These are phyloP conservation scores for Lochmaea capreae DNA, from an alignment of 2,888 invertebrate species.

Conservation along the genomic window DNA sequence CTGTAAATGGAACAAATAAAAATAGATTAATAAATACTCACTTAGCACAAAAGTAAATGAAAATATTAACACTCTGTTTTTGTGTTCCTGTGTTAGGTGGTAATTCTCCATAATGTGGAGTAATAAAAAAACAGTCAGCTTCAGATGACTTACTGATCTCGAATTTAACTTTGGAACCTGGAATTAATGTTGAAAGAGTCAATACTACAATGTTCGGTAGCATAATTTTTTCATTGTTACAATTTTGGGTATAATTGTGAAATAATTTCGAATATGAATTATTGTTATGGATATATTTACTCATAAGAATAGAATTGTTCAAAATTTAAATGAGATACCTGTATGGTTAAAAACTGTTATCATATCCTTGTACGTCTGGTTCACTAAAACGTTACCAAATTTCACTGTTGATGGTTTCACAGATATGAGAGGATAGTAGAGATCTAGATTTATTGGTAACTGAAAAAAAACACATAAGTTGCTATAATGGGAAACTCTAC, in stretches of 20 bases:
- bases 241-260: too few relatives aligned
- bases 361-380: conserved; percentile 47
- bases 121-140: conserved; percentile 46
- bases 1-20: too few relatives aligned
- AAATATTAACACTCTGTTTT: conserved; percentile 49
- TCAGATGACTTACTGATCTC: conserved; percentile 50
- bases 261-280: too few relatives aligned
- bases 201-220: not conserved
- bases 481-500: not conserved
- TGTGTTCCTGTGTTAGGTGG: conserved; percentile 49
- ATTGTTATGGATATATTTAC: too few relatives aligned
- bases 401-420: conserved; percentile 49
- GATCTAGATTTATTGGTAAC: conserved; percentile 47
- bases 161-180: conserved; percentile 48
- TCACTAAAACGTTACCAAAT: conserved; percentile 50
- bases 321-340: conserved; percentile 42
- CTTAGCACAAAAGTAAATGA: conserved; percentile 55
- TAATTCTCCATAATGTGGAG: conserved; percentile 51
- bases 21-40: conserved; percentile 28
- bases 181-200: conserved; percentile 25
- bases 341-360: conserved; percentile 53
- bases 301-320: too few relatives aligned
- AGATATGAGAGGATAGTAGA: conserved; percentile 52
- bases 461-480: conserved; percentile 41
- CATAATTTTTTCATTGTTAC: too few relatives aligned